Conservation (phyloP, 2,888 invertebrate species). For the Lumbricus terrestris region DNA sequence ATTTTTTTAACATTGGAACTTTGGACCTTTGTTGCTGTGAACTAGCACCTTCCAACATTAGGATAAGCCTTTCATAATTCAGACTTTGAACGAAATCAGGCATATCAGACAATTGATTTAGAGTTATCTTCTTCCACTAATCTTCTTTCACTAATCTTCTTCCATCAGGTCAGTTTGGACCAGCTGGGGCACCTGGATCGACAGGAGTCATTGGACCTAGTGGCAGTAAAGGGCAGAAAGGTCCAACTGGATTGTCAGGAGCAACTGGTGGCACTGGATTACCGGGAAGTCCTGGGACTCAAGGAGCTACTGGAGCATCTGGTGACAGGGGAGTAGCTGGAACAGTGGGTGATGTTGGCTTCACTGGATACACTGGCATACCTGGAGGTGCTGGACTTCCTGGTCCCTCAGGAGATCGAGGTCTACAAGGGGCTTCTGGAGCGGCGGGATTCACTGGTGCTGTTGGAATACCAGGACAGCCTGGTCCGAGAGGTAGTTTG, state of each 20-base stretch:
- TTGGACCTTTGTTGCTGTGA: neutral
- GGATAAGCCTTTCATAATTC: neutral
- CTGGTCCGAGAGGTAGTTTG: neutral
- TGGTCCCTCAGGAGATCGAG: slow-evolving; percentile 35
- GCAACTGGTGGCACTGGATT: slow-evolving; percentile 19
- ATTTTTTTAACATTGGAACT: neutral
- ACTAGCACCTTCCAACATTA: neutral
- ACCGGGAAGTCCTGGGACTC: slow-evolving; percentile 63
- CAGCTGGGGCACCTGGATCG: slow-evolving; percentile 21
- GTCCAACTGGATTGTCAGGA: slow-evolving; percentile 12
- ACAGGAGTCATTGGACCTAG: slow-evolving; percentile 16
- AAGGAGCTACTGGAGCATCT: slow-evolving; percentile 17
- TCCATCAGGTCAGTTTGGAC: slow-evolving; percentile 21
- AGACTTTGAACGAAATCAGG: neutral
- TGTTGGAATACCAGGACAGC: slow-evolving; percentile 10
- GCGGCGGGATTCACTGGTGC: slow-evolving; percentile 12
- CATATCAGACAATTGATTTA: neutral
- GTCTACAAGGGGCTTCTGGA: neutral
- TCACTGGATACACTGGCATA: slow-evolving; percentile 15
- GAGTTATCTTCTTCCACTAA: neutral
- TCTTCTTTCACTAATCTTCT: too few relatives aligned
- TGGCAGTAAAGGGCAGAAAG: slow-evolving; percentile 8
- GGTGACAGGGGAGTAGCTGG: slow-evolving; percentile 24
- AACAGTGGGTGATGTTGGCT: slow-evolving; percentile 9
- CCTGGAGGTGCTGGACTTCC: slow-evolving; percentile 16